Conservation (phyloP, 2,888 invertebrate species). For the Diarsia mendica region DNA sequence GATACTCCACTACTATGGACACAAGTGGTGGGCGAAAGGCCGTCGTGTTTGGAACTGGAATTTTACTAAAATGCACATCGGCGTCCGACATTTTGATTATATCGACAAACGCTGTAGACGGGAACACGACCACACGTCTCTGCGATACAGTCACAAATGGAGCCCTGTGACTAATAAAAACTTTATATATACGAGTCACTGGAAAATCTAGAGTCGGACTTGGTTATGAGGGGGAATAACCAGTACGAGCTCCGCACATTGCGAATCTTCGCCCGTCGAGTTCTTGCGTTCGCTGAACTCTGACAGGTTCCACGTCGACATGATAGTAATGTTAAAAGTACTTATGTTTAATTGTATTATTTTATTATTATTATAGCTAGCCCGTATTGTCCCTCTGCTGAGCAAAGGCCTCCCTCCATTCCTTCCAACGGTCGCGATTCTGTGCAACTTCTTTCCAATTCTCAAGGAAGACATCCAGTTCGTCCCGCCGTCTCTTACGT, state of each 20-base stretch:
- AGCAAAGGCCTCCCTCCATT: too few species aligned
- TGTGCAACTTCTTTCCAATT: too few species aligned
- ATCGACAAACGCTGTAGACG: conserved; percentile 8
- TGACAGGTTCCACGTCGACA: background rate
- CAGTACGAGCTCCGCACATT: conserved; percentile 31
- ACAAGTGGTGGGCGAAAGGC: conserved; percentile 46
- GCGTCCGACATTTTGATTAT: conserved; percentile 35
- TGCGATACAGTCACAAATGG: conserved; percentile 39
- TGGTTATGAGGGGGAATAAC: conserved; percentile 14
- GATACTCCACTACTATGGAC: conserved; percentile 40
- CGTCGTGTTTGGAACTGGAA: conserved; percentile 43
- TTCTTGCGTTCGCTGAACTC: background rate
- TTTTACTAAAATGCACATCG: conserved; percentile 53
- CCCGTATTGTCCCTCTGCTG: too few species aligned
- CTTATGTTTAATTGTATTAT: conserved; percentile 1
- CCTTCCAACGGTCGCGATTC: too few species aligned
- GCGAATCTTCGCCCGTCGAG: too few species aligned
- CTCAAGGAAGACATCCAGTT: too few species aligned
- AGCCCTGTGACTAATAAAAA: conserved; percentile 26
- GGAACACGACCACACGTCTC: conserved; percentile 37
- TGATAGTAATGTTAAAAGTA: too few species aligned
- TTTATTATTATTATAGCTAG: too few species aligned
- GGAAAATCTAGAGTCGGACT: conserved; percentile 44
- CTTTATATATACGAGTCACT: conserved; percentile 28
- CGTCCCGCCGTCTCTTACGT: too few species aligned